Evolutionary conservation across 30 jellyfish, hydroid and myxozoan genomes (phyloP).

Genomic region (Aurelia sp.): DNA sequence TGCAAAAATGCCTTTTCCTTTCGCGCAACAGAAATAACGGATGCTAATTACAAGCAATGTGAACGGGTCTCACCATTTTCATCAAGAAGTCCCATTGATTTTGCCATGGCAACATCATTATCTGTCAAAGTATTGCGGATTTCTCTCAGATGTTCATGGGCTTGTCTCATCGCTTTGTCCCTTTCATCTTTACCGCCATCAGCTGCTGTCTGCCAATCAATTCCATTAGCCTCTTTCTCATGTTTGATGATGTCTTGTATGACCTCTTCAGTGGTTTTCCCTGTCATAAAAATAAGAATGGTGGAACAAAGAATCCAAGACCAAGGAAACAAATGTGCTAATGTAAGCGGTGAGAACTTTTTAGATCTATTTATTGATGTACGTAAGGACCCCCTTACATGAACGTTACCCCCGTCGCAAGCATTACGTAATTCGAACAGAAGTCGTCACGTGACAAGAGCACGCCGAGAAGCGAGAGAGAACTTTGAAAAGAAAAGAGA

Average conservation of each 20-base stretch:
- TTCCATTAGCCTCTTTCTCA: constrained; percentile 25
- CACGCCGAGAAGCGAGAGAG: no score
- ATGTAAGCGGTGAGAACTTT: no score
- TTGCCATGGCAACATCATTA: constrained; percentile 26
- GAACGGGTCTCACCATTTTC: constrained; percentile 18
- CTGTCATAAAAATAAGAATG: not conserved
- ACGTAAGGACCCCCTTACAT: no score
- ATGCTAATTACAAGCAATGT: no score
- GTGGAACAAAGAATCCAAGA: no score
- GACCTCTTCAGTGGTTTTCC: constrained; percentile 15
- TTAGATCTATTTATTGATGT: no score
- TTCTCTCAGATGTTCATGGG: not conserved
- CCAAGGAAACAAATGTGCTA: no score
- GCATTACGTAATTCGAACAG: no score
- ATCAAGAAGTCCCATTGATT: constrained; percentile 64
- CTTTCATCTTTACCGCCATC: constrained; percentile 41
- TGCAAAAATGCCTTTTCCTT: no score
- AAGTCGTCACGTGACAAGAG: no score
- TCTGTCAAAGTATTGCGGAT: constrained; percentile 19
- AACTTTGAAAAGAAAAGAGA: no score
- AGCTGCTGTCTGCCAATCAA: constrained; percentile 31
- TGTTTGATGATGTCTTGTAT: constrained; percentile 28
- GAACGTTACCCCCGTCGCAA: no score
- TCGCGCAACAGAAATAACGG: not conserved
- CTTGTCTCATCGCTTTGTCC: constrained; percentile 12